phyloP scores from a whole-genome alignment of 2,797 vertebrate genomes.

The Xenopus petersii region DNA sequence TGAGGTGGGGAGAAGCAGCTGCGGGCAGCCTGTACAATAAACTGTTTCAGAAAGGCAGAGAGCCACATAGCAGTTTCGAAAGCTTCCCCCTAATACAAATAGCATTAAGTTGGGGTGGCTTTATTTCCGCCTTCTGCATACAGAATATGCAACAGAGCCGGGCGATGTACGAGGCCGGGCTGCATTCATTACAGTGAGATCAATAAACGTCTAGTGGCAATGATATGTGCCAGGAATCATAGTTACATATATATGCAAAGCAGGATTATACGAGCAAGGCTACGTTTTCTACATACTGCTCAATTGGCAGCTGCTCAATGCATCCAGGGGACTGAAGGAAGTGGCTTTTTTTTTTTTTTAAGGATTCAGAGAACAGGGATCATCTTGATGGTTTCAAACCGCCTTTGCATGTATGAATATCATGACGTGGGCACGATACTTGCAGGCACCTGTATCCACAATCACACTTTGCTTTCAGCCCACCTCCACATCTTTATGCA shows the following conservation, averaged over 20 bases:
- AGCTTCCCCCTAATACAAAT: conserved; percentile 53
- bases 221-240: conserved; percentile 23
- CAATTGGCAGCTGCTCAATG: conserved; percentile 11
- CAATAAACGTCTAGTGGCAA: conserved; percentile 50
- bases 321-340: neutral
- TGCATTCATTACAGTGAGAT: conserved; percentile 49
- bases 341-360: conserved; percentile 5
- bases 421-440: neutral
- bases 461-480: no score
- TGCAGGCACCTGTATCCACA: conserved; percentile 26
- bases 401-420: conserved; percentile 26
- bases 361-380: conserved; percentile 22
- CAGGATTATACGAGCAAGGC: conserved; percentile 9
- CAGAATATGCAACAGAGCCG: conserved; percentile 34
- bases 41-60: conserved; percentile 67
- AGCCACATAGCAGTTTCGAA: conserved; percentile 55
- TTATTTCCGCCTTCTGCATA: conserved; percentile 49
- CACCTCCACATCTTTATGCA: neutral
- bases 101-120: conserved; percentile 52
- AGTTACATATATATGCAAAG: conserved; percentile 8
- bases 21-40: conserved; percentile 73
- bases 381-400: conserved; percentile 6
- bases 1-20: conserved; percentile 63
- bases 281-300: conserved; percentile 1
- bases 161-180: conserved; percentile 51